Evolutionary conservation across 1,140 invertebrate species (phyloP).

Genomic region (Sitobion miscanthi): DNA sequence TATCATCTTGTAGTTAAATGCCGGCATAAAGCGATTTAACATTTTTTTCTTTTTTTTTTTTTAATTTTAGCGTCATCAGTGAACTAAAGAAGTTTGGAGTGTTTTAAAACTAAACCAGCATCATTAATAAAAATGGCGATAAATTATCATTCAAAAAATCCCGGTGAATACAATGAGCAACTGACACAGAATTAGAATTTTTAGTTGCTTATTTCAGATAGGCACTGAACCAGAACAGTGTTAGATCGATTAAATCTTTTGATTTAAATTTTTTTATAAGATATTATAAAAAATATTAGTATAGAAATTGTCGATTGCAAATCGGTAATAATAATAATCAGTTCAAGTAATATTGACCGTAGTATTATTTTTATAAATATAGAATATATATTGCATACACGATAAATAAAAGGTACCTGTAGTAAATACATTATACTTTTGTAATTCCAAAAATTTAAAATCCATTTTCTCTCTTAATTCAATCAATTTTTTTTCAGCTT

Average conservation of each 20-base stretch:
- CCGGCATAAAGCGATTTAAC: not conserved
- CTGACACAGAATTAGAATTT: not conserved
- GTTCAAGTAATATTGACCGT: not conserved
- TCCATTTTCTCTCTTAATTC: too few species aligned
- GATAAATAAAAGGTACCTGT: not conserved
- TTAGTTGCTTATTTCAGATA: not conserved
- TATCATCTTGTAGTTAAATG: slow-evolving; percentile 16
- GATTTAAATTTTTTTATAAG: not conserved
- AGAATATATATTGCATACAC: not conserved
- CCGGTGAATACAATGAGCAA: not conserved
- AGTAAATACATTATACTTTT: not conserved
- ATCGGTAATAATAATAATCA: not conserved
- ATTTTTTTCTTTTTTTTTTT: not conserved
- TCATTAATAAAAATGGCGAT: not conserved
- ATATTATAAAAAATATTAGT: not conserved
- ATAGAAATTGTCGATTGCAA: not conserved
- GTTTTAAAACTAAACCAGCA: not conserved
- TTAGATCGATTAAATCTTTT: not conserved
- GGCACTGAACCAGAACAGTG: not conserved
- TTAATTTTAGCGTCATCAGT: not conserved
- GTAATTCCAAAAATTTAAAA: too few species aligned
- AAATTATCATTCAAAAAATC: not conserved
- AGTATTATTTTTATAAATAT: not conserved
- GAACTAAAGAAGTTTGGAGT: not conserved
- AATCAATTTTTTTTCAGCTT: too few species aligned